A percentile compares a stretch with the other conserved stretches of the same genome.
phyloP scores from a whole-genome alignment of 2,797 vertebrate genomes.

The Aselliscus stoliczkanus region DNA sequence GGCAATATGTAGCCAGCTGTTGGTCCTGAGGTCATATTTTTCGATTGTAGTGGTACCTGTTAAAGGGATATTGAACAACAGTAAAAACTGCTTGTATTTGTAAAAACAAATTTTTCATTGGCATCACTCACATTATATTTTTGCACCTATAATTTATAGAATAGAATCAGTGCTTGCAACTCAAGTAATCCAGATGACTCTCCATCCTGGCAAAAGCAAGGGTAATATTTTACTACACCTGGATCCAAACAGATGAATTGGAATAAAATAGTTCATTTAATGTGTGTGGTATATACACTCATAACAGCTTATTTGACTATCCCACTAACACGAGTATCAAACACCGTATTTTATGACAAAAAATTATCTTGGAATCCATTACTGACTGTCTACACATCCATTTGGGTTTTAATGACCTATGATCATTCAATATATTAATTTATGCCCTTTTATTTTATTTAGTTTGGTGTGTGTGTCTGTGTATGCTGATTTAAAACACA shows the following conservation, averaged over 20 bases:
- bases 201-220: neutral
- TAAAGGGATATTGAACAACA: neutral
- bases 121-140: neutral
- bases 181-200: neutral
- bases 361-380: neutral
- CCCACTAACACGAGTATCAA: neutral
- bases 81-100: neutral
- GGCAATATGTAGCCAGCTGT: constrained; percentile 94
- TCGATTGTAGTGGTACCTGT: constrained; percentile 96
- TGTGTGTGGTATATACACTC: neutral
- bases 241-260: neutral
- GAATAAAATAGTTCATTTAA: neutral
- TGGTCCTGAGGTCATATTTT: constrained; percentile 95
- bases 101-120: neutral
- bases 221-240: neutral
- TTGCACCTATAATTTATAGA: neutral
- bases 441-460: neutral
- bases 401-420: neutral
- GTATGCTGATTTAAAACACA: neutral
- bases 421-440: neutral
- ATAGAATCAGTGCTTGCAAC: neutral
- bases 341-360: neutral
- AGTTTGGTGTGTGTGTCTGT: neutral
- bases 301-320: neutral
- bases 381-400: neutral